Conservation (phyloP, 2,888 invertebrate species). For the Ypsolopha sequella region DNA sequence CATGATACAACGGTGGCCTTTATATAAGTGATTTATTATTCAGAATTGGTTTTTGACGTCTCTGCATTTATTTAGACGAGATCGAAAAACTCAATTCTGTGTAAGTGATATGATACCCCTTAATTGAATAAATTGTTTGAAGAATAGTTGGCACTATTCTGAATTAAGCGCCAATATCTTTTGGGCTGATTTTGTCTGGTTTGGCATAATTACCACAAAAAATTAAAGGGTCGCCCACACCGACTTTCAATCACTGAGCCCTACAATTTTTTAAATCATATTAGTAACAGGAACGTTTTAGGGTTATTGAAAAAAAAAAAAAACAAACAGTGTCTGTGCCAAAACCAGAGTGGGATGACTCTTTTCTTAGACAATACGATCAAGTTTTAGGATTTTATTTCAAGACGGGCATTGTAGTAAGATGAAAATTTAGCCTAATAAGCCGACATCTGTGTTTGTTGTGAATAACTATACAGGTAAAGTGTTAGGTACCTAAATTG, state of each 20-base stretch:
- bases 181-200: background rate
- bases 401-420: slow-evolving; percentile 1
- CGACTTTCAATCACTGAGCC: too few species aligned
- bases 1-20: slow-evolving; percentile 6
- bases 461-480: background rate
- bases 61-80: slow-evolving; percentile 65
- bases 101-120: slow-evolving; percentile 5
- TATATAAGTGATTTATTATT: slow-evolving; percentile 20
- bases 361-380: background rate
- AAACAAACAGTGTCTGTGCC: background rate
- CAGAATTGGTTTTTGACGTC: slow-evolving; percentile 44
- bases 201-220: background rate
- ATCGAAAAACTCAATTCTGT: slow-evolving; percentile 39
- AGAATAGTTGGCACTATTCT: background rate
- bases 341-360: background rate
- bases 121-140: slow-evolving; percentile 1
- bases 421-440: background rate
- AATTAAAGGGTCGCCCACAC: too few species aligned
- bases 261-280: too few species aligned
- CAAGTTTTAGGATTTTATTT: background rate
- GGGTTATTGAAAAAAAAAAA: background rate
- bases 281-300: background rate
- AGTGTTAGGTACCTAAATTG: background rate
- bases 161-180: background rate
- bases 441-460: background rate